Conservation (phyloP, 2,113 vertebrate species). For the Phalacrocorax pelagicus region DNA sequence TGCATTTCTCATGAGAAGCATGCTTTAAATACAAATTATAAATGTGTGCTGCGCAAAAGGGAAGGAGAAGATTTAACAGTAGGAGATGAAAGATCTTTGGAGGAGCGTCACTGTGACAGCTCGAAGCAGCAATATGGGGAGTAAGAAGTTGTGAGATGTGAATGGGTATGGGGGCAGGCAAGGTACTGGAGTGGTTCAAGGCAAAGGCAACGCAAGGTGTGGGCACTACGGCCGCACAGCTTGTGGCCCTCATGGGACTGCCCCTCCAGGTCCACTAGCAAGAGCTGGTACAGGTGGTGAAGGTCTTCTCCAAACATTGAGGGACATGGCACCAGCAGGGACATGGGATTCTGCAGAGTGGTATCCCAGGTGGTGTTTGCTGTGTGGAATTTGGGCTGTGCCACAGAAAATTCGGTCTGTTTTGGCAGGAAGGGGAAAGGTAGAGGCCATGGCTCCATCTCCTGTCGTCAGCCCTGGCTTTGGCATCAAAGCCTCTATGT, state of each 20-base stretch:
- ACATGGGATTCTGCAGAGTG: not conserved
- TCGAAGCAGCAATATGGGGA: accelerated
- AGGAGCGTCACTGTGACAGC: not conserved
- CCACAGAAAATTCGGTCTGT: not conserved
- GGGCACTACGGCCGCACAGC: not conserved
- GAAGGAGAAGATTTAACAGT: not conserved
- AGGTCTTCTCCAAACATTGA: not conserved
- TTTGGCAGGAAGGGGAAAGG: not conserved
- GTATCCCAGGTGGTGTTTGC: not conserved
- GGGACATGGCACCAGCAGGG: not conserved
- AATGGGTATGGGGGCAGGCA: not conserved
- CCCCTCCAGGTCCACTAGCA: not conserved
- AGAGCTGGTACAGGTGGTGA: not conserved
- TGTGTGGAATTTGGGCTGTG: not conserved
- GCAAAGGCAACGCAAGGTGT: not conserved
- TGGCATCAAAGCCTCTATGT: not conserved
- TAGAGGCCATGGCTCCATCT: not conserved
- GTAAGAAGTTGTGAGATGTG: not conserved
- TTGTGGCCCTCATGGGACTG: not conserved
- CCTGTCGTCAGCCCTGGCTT: not conserved
- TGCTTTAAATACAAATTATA: not conserved
- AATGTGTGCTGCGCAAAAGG: not conserved
- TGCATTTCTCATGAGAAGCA: not conserved
- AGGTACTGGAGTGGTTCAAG: not conserved
- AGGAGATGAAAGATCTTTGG: not conserved